phyloP scores from a whole-genome alignment of 2,797 vertebrate genomes.

The Gymnocypris eckloni region DNA sequence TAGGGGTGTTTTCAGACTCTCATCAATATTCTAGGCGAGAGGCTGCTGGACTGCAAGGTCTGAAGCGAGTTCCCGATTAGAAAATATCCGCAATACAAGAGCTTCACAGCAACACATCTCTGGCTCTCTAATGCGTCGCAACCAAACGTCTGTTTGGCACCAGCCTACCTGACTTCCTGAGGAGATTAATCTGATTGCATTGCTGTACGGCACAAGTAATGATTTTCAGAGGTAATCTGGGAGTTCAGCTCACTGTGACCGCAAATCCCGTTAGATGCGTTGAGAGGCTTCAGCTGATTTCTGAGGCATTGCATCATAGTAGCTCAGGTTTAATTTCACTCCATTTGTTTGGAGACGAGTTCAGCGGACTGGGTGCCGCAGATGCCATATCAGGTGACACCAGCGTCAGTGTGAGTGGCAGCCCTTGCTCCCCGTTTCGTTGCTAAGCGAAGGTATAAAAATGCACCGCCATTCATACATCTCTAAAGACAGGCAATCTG shows the following conservation, averaged over 20 bases:
- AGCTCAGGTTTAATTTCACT: conserved; percentile 73
- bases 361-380: neutral
- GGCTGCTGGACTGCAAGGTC: conserved; percentile 9
- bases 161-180: neutral
- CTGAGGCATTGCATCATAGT: conserved; percentile 65
- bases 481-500: conserved; percentile 59
- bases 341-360: conserved; percentile 56
- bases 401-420: conserved; percentile 51
- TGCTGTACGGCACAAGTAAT: conserved; percentile 27
- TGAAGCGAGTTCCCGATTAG: neutral
- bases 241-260: conserved; percentile 65
- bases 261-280: conserved; percentile 65
- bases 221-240: conserved; percentile 54
- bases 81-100: conserved; percentile 22
- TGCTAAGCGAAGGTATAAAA: conserved; percentile 46
- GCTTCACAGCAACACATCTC: conserved; percentile 1
- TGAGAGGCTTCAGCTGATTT: conserved; percentile 67
- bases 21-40: conserved; percentile 33
- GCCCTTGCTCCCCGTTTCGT: neutral
- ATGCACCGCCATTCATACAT: conserved; percentile 48
- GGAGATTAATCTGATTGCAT: conserved; percentile 26
- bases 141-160: conserved; percentile 20
- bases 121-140: neutral
- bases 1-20: conserved; percentile 25
- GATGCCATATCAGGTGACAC: conserved; percentile 33